Conservation (phyloP, 2,888 invertebrate genomes). For the Idaea straminata region DNA sequence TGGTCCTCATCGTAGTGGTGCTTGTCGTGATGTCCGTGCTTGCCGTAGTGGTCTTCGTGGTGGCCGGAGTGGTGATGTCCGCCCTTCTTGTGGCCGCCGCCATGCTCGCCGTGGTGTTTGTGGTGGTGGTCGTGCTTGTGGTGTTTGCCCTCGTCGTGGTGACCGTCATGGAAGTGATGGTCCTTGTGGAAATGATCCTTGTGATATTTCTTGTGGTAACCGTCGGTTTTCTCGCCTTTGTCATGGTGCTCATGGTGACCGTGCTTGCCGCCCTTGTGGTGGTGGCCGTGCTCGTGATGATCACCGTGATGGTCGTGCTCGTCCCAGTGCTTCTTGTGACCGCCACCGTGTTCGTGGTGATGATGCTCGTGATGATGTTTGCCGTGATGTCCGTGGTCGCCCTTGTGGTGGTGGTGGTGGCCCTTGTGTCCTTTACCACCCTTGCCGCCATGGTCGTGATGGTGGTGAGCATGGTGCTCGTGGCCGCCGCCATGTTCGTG, state of each 20-base stretch:
- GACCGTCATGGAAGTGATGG: conserved; percentile 93
- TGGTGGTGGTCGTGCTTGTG: conserved; percentile 89
- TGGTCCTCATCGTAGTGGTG: conserved; percentile 90
- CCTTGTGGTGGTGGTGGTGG: conserved; percentile 88
- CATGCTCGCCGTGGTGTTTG: conserved; percentile 85
- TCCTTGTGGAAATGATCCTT: conserved; percentile 94
- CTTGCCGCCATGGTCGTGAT: conserved; percentile 86
- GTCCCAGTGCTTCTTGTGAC: conserved; percentile 89
- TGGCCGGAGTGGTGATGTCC: conserved; percentile 88
- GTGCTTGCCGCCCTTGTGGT: conserved; percentile 88
- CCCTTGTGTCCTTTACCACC: conserved; percentile 88
- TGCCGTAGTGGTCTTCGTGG: conserved; percentile 88
- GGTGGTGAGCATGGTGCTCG: conserved; percentile 83
- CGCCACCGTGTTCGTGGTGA: conserved; percentile 87
- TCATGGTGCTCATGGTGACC: conserved; percentile 92
- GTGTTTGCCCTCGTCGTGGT: conserved; percentile 90
- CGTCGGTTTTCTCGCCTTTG: conserved; percentile 89
- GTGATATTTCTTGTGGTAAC: conserved; percentile 91
- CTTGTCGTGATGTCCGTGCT: conserved; percentile 89
- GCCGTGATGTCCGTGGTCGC: conserved; percentile 87
- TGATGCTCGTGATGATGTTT: conserved; percentile 87
- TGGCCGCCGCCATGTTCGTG: conserved; percentile 83
- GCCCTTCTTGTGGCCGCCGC: conserved; percentile 90
- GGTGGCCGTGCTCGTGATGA: conserved; percentile 88
- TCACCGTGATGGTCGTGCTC: conserved; percentile 87